Evolutionary conservation across 2,797 vertebrate genomes (phyloP).

Genomic region (Crocidura indochinensis): DNA sequence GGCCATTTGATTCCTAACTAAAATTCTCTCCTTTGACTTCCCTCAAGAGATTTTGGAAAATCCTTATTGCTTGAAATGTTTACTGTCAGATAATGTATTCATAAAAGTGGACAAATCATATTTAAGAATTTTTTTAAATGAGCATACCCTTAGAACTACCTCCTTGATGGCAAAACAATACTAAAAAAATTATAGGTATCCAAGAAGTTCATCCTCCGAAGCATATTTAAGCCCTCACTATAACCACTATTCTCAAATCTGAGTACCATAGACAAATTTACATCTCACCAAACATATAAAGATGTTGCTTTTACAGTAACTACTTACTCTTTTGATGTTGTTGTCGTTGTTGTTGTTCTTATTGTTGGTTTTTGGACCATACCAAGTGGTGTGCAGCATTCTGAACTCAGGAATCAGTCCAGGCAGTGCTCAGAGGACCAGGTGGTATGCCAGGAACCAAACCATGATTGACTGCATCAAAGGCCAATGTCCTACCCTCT

Average conservation of each 20-base stretch:
- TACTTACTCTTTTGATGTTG: too few relatives aligned
- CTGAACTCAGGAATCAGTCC: too few relatives aligned
- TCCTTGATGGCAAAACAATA: neutral
- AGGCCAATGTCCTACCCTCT: too few relatives aligned
- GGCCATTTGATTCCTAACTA: slow-evolving; percentile 77
- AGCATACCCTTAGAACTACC: neutral
- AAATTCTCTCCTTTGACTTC: slow-evolving; percentile 76
- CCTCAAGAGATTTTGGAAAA: neutral
- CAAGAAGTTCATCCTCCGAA: neutral
- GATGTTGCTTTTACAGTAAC: too few relatives aligned
- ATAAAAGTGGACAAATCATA: slow-evolving; percentile 44
- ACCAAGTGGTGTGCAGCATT: too few relatives aligned
- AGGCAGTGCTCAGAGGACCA: too few relatives aligned
- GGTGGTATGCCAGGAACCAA: too few relatives aligned
- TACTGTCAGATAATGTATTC: slow-evolving; percentile 35
- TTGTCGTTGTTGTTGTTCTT: too few relatives aligned
- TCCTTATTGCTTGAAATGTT: slow-evolving; percentile 36
- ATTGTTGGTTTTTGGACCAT: too few relatives aligned
- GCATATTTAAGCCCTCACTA: neutral
- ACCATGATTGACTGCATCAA: too few relatives aligned
- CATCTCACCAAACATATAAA: neutral
- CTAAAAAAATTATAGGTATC: neutral
- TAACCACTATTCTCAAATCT: neutral
- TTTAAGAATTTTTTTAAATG: neutral
- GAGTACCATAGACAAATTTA: neutral